These are phyloP conservation scores for Heliothis virescens DNA, from an alignment of 1,140 invertebrate species.

Conservation along the genomic window DNA sequence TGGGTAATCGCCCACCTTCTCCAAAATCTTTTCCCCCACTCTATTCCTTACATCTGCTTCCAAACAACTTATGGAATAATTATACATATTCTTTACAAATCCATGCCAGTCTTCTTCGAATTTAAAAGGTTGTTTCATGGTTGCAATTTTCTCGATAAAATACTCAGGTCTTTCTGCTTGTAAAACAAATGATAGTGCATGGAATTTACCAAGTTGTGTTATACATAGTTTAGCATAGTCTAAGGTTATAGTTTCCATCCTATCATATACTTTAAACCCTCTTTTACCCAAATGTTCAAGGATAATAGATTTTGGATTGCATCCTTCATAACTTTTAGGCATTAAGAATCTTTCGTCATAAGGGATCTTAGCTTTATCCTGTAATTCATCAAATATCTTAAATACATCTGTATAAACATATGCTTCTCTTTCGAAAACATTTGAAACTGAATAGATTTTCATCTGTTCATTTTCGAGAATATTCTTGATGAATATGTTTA, in stretches of 20 bases:
- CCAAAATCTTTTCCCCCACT: constrained; percentile 56
- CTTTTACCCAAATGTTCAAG: constrained; percentile 64
- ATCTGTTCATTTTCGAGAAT: constrained; percentile 52
- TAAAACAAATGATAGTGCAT: constrained; percentile 54
- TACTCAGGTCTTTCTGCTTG: constrained; percentile 50
- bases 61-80: constrained; percentile 56
- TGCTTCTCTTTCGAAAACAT: constrained; percentile 59
- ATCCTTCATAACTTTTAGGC: constrained; percentile 55
- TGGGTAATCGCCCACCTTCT: constrained; percentile 61
- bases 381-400: constrained; percentile 57
- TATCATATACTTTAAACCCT: constrained; percentile 59
- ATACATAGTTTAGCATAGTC: constrained; percentile 58
- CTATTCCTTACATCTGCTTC: constrained; percentile 58
- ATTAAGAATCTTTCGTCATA: constrained; percentile 56
- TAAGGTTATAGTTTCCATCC: constrained; percentile 50
- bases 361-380: constrained; percentile 62
- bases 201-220: constrained; percentile 51
- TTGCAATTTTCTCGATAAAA: constrained; percentile 54
- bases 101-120: constrained; percentile 64
- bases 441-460: constrained; percentile 50
- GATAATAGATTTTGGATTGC: constrained; percentile 55
- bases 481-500: constrained; percentile 65
- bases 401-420: constrained; percentile 59
- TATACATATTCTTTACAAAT: constrained; percentile 61
- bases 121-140: constrained; percentile 63